Percentiles rank a stretch among this genome's conserved stretches.
Evolutionary conservation across 2,797 vertebrate species (phyloP).

Genomic region (Pteronotus mesoamericanus): DNA sequence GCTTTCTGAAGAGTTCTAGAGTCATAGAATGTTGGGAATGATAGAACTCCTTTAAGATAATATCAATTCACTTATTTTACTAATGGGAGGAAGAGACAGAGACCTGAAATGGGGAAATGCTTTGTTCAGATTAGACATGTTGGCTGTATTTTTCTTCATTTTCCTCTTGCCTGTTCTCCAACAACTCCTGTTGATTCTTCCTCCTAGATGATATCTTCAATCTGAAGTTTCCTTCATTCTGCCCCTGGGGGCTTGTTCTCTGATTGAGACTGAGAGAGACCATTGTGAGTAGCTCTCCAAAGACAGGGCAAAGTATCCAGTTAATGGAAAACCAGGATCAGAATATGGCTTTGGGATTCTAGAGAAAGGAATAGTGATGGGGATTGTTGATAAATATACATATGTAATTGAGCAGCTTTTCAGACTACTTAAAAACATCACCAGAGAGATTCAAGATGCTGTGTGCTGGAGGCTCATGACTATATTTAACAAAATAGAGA

Average conservation of each 20-base stretch:
- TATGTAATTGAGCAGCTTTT: background rate
- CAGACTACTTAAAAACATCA: background rate
- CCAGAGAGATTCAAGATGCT: background rate
- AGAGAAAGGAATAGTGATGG: background rate
- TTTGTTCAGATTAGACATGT: background rate
- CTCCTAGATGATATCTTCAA: background rate
- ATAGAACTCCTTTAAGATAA: background rate
- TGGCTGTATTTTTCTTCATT: background rate
- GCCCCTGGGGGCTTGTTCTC: background rate
- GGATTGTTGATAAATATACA: background rate
- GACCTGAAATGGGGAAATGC: background rate
- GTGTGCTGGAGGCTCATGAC: background rate
- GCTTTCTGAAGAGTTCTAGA: background rate
- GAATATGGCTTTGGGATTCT: constrained; percentile 12
- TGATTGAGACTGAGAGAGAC: background rate
- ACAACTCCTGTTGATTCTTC: constrained; percentile 9
- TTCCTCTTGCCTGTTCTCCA: background rate
- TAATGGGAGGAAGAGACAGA: background rate
- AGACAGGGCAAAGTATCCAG: background rate
- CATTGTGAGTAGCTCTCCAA: background rate
- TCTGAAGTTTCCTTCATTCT: background rate
- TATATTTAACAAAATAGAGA: background rate
- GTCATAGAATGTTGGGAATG: background rate
- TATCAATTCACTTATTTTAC: background rate
- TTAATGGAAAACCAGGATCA: background rate